phyloP scores from a whole-genome alignment of 2,797 vertebrate species.

The Cetoscarus ocellatus region DNA sequence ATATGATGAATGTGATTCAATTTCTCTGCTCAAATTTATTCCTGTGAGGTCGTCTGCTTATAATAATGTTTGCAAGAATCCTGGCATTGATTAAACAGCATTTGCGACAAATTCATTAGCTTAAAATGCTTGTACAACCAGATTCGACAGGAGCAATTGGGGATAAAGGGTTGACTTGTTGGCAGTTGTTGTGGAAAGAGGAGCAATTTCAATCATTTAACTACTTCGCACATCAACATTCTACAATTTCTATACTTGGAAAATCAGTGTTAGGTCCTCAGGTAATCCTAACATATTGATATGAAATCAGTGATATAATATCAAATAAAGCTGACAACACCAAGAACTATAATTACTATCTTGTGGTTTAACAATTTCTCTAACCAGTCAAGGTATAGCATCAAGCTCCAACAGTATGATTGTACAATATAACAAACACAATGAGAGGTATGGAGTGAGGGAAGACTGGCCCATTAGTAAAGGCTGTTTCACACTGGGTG shows the following conservation, averaged over 20 bases:
- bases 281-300: conserved; percentile 14
- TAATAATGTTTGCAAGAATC: conserved; percentile 71
- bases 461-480: not conserved
- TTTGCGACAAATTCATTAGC: conserved; percentile 74
- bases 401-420: not conserved
- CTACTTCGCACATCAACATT: conserved; percentile 28
- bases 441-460: not conserved
- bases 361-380: not conserved
- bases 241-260: not conserved
- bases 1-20: conserved; percentile 70
- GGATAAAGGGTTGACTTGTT: conserved; percentile 44
- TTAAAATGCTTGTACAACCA: conserved; percentile 52
- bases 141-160: conserved; percentile 34
- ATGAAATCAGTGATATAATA: not conserved
- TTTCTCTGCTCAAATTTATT: conserved; percentile 68
- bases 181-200: conserved; percentile 34
- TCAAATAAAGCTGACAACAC: not conserved
- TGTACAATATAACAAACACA: too few species aligned
- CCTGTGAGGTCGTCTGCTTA: conserved; percentile 48
- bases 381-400: not conserved
- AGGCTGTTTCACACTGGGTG: too few species aligned
- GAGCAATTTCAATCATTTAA: conserved; percentile 21
- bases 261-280: not conserved
- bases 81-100: conserved; percentile 75
- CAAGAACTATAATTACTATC: not conserved